These are phyloP conservation scores for Coelinius sp. DNA, from an alignment of 2,888 invertebrate species.

Conservation along the genomic window DNA sequence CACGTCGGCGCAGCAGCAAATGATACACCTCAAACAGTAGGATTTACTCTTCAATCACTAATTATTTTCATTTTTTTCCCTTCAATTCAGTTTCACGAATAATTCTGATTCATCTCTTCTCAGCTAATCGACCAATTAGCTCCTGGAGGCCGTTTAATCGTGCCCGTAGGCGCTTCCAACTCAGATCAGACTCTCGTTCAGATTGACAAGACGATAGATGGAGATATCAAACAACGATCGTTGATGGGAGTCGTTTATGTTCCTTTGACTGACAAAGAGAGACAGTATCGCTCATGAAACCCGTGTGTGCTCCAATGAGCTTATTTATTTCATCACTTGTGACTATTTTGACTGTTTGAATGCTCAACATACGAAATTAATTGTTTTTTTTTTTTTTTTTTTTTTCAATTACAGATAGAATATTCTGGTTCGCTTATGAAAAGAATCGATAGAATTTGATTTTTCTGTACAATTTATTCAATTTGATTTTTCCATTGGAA, in stretches of 20 bases:
- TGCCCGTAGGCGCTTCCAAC: constrained; percentile 91
- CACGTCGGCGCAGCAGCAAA: constrained; percentile 94
- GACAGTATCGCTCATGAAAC: constrained; percentile 76
- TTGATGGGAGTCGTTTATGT: constrained; percentile 98
- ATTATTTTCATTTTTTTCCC: not conserved
- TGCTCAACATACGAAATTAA: constrained; percentile 1
- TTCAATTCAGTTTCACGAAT: not conserved
- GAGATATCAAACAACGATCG: constrained; percentile 80
- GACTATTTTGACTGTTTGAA: not conserved
- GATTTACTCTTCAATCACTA: not conserved
- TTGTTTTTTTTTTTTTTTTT: too few species aligned
- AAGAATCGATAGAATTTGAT: too few species aligned
- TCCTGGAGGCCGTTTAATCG: constrained; percentile 91
- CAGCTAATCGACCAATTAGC: constrained; percentile 86
- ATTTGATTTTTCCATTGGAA: not conserved
- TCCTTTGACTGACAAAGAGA: constrained; percentile 89
- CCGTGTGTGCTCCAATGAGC: constrained; percentile 61
- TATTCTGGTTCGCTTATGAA: too few species aligned
- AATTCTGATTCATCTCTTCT: constrained; percentile 2
- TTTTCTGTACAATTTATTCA: too few species aligned
- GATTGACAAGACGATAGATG: constrained; percentile 90
- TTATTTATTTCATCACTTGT: not conserved
- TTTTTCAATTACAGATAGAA: too few species aligned
- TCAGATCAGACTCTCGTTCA: constrained; percentile 88
- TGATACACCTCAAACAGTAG: constrained; percentile 80